Conservation (phyloP, 2,113 vertebrate species). For the Nyctibius bracteatus region DNA sequence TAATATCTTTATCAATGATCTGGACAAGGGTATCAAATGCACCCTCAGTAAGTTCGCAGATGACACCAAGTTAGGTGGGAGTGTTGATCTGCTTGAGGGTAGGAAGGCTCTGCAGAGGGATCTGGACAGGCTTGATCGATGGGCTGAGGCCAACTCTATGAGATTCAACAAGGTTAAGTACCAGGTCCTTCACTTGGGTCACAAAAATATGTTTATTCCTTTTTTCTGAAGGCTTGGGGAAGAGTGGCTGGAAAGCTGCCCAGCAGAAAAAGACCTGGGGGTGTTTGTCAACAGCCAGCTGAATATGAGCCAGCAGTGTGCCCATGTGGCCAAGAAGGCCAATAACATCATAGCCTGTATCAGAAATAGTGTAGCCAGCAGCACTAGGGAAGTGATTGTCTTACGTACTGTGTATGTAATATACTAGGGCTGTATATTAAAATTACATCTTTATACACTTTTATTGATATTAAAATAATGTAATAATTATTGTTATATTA, state of each 20-base stretch:
- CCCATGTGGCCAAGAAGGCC: too few relatives aligned
- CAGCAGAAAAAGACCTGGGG: not conserved
- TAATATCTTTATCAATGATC: not conserved
- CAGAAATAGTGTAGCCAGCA: not conserved
- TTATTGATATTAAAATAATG: constrained; percentile 60
- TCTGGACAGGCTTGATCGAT: not conserved
- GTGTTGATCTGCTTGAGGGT: not conserved
- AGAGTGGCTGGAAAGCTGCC: not conserved
- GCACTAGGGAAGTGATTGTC: not conserved
- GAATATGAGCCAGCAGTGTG: too few relatives aligned
- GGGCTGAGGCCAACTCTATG: not conserved
- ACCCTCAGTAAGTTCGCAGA: not conserved
- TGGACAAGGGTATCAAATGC: rapidly evolving
- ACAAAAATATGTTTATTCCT: not conserved
- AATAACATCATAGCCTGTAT: too few relatives aligned
- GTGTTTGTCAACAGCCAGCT: too few relatives aligned
- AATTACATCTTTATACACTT: not conserved
- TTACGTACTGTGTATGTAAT: not conserved
- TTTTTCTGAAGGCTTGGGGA: not conserved
- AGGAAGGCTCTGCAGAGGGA: not conserved
- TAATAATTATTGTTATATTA: constrained; percentile 41
- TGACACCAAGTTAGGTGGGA: not conserved
- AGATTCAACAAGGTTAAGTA: not conserved
- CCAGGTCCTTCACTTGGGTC: not conserved
- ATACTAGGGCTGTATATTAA: not conserved